Evolutionary conservation across 2,888 invertebrate species (phyloP), one percentile per base, ranked within the genome.

Genomic region (Nymphalis c-album): DNA sequence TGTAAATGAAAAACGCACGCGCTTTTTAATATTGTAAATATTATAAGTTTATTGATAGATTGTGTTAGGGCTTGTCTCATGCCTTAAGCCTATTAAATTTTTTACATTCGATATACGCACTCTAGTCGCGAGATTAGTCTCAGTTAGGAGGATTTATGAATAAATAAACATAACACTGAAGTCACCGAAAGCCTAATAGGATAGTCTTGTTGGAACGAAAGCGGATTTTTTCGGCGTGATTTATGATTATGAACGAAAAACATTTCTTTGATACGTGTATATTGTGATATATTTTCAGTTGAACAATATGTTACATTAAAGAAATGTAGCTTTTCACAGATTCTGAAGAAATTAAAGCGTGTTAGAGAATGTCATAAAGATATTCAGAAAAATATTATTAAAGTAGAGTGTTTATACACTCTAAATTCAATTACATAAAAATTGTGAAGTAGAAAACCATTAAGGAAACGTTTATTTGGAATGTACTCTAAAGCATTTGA

Each of bases 91-190:
- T 16, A 59, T 7, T 20, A 10, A 22, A 18, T 20, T 22, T 45
- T 45, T 57, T 6, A 48, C 51, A 16, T 4, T 10, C 6, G 20
- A 47, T 22, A 5, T 40, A 55, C 45, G 8, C 35, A 20, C 31
- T 18, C 40, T 31, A 50, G 51, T 40, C 46, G 64, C 57, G n/a
- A 8, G 55, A 64, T 68, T 68, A 70, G 62, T 55, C 60, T 55
- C 60, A 48, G 67, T 67, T 70, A 70, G 64, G 63, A 59, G 55
- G 68, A 68, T 65, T 65, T 71, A 63, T 71, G 63, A 68, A 65
- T 71, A 71, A 61, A 63, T 71, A 65, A 70, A 68, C 65, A 35
- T 45, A 22, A 51, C 22, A 63, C 62, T 48, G 46, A 22, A 68
- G 64, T 64, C 57, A 64, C 61, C 20, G 59, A 35, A 65, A 31